Evolutionary conservation across 2,888 invertebrate species (phyloP).

Genomic region (Platycheirus albimanus): DNA sequence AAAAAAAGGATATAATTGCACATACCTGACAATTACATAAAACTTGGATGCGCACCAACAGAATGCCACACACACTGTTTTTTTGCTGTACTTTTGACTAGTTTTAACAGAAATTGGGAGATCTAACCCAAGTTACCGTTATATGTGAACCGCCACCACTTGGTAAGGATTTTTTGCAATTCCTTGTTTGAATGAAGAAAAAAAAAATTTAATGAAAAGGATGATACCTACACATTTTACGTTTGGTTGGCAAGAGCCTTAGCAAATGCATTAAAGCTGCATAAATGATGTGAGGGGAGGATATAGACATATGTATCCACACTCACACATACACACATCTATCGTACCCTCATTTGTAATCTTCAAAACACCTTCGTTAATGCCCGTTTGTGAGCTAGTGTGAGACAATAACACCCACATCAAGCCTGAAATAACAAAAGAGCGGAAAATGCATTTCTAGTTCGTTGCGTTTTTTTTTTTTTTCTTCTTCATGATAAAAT

Average conservation of each 20-base stretch:
- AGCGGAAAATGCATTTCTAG: conserved; percentile 46
- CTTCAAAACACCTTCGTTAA: conserved; percentile 32
- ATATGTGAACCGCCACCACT: conserved; percentile 44
- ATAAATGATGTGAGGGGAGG: background rate
- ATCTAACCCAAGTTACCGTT: conserved; percentile 58
- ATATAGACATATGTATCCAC: background rate
- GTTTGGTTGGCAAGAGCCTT: conserved; percentile 55
- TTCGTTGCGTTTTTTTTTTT: conserved; percentile 21
- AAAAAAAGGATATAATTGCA: conserved; percentile 48
- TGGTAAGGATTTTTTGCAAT: conserved; percentile 27
- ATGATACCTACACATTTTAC: conserved; percentile 53
- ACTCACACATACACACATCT: conserved; percentile 1
- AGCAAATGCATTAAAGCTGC: conserved; percentile 62
- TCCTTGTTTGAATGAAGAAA: conserved; percentile 2
- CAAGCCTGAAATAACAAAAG: conserved; percentile 38
- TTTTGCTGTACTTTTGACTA: conserved; percentile 8
- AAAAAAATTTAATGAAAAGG: conserved; percentile 45
- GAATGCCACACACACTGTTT: conserved; percentile 7
- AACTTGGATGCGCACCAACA: conserved; percentile 58
- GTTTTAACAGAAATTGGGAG: conserved; percentile 58
- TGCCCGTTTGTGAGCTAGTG: conserved; percentile 33
- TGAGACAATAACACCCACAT: conserved; percentile 46
- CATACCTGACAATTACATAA: conserved; percentile 63
- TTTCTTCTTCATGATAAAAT: background rate
- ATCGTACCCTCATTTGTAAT: conserved; percentile 59